Evolutionary conservation across 2,797 vertebrate species (phyloP).

Genomic region (Cyprinella venusta): DNA sequence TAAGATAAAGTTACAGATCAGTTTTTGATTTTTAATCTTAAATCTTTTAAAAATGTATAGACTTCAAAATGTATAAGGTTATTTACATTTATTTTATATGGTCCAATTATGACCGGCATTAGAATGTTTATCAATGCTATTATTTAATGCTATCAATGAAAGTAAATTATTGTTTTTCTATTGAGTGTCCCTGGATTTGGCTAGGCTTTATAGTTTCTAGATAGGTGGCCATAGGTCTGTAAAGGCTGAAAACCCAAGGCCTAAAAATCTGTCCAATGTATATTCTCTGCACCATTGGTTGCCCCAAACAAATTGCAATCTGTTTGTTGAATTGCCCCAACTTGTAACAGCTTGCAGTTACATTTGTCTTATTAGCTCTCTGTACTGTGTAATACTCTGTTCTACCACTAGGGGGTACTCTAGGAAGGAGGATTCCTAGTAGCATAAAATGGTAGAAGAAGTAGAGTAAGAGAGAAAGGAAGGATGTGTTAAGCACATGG

Average conservation of each 20-base stretch:
- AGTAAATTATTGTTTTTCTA: neutral
- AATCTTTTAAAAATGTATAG: neutral
- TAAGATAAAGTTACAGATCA: conserved; percentile 2
- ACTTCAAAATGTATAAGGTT: neutral
- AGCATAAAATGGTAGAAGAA: too few species aligned
- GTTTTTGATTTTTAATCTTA: too few species aligned
- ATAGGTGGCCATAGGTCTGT: neutral
- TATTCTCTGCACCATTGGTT: neutral
- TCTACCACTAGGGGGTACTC: too few species aligned
- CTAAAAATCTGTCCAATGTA: neutral
- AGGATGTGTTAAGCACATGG: too few species aligned
- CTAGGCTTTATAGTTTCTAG: neutral
- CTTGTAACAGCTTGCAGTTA: too few species aligned
- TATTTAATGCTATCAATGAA: neutral
- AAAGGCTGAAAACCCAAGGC: neutral
- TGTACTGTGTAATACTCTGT: too few species aligned
- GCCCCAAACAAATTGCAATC: neutral
- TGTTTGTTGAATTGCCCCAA: neutral
- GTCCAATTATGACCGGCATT: neutral
- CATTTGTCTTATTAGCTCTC: too few species aligned
- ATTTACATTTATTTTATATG: neutral
- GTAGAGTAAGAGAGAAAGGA: too few species aligned
- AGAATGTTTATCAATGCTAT: neutral
- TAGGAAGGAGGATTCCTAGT: too few species aligned
- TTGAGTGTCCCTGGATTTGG: neutral